These are phyloP conservation scores for Euwallacea fornicatus DNA, from an alignment of 1,140 invertebrate species.

Conservation along the genomic window DNA sequence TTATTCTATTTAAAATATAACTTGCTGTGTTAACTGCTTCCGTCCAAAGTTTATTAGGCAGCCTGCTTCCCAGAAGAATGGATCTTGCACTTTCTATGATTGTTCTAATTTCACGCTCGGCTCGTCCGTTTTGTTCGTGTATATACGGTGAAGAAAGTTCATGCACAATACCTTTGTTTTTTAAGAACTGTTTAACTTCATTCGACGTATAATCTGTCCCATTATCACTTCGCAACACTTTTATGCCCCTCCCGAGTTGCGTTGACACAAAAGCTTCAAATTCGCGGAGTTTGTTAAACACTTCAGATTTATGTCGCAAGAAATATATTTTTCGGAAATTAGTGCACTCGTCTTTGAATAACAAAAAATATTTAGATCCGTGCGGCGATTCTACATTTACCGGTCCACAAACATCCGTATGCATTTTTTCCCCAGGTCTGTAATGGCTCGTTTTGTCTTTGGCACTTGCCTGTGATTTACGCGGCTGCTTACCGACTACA, in stretches of 20 bases:
- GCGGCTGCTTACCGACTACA: not conserved
- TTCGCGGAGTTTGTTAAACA: too few relatives aligned
- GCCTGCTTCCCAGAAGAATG: constrained; percentile 46
- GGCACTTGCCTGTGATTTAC: constrained; percentile 1
- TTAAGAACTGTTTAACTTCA: constrained; percentile 28
- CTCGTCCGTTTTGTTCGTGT: constrained; percentile 51
- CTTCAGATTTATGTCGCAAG: not conserved
- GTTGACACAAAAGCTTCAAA: too few relatives aligned
- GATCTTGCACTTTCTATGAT: constrained; percentile 48
- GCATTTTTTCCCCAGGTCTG: constrained; percentile 13
- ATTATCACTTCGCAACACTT: constrained; percentile 4
- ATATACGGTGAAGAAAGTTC: constrained; percentile 46
- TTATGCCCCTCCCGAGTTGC: too few relatives aligned
- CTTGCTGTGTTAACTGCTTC: constrained; percentile 54
- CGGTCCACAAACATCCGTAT: constrained; percentile 18
- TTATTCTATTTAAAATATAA: constrained; percentile 53
- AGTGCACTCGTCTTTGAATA: constrained; percentile 24
- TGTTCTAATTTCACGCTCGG: constrained; percentile 53
- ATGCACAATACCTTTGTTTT: constrained; percentile 41
- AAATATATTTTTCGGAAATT: constrained; percentile 17
- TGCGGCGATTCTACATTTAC: constrained; percentile 9
- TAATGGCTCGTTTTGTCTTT: constrained; percentile 3
- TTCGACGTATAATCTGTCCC: constrained; percentile 3
- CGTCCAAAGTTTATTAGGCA: constrained; percentile 51
- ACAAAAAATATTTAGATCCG: constrained; percentile 15